These are phyloP conservation scores for Rhogogaster chlorosoma DNA, from an alignment of 2,888 invertebrate species.

Conservation along the genomic window DNA sequence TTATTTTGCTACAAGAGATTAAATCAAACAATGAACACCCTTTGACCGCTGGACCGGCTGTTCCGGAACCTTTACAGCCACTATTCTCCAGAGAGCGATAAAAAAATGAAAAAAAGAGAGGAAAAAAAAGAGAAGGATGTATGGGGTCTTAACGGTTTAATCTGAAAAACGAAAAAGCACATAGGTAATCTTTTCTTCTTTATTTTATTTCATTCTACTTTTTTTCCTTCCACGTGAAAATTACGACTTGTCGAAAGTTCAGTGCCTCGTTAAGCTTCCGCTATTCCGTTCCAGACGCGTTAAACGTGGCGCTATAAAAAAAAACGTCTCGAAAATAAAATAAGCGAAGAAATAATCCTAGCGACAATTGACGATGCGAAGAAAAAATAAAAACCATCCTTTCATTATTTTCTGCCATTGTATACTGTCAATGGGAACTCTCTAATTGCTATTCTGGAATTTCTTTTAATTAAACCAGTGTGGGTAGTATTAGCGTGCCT, in stretches of 20 bases:
- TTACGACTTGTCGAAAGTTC: constrained; percentile 6
- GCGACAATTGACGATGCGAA: not conserved
- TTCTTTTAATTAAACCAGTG: constrained; percentile 23
- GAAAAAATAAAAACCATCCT: not conserved
- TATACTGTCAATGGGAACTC: not conserved
- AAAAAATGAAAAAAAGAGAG: not conserved
- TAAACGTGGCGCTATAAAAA: not conserved
- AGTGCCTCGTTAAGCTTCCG: not conserved
- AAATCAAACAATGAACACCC: constrained; percentile 11
- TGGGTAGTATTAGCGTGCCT: not conserved
- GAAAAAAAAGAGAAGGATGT: too few species aligned
- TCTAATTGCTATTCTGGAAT: not conserved
- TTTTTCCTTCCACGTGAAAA: not conserved
- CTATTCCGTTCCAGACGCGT: not conserved
- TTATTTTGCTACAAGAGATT: constrained; percentile 16
- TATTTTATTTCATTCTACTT: not conserved
- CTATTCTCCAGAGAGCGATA: not conserved
- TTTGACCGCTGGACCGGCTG: not conserved
- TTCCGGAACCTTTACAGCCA: not conserved
- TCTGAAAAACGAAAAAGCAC: not conserved
- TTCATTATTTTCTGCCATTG: not conserved
- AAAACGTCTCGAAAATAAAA: not conserved
- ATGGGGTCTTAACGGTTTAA: not conserved
- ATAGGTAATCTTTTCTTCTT: not conserved
- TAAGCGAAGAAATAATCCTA: not conserved